Conservation (phyloP, 1,140 invertebrate species). For the Lethocerus indicus region DNA sequence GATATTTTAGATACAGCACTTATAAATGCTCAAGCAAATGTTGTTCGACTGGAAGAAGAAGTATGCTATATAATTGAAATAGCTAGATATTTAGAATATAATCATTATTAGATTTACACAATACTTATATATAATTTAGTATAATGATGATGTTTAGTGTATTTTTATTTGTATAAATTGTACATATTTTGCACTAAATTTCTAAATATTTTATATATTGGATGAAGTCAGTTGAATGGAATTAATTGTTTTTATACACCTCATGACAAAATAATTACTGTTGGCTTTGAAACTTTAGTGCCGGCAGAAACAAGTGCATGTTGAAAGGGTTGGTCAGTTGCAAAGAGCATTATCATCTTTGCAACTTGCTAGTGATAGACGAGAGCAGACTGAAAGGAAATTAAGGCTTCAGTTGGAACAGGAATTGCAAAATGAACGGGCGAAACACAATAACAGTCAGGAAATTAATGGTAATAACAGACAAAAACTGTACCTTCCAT, state of each 20-base stretch:
- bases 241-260: too few species aligned
- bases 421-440: conserved; percentile 51
- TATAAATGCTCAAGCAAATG: conserved; percentile 77
- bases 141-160: not conserved
- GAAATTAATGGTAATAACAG: conserved; percentile 15
- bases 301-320: conserved; percentile 70
- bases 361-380: conserved; percentile 63
- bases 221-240: too few species aligned
- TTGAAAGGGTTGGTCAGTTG: conserved; percentile 65
- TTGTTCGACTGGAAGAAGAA: conserved; percentile 77
- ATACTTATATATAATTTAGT: not conserved
- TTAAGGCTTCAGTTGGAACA: conserved; percentile 60
- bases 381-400: conserved; percentile 69
- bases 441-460: conserved; percentile 18
- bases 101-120: not conserved
- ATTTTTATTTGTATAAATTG: too few species aligned
- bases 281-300: too few species aligned
- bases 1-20: conserved; percentile 83
- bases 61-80: conserved; percentile 30
- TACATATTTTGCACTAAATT: too few species aligned
- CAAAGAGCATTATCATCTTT: conserved; percentile 68
- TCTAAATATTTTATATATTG: too few species aligned
- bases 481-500: too few species aligned
- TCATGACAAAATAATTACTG: too few species aligned
- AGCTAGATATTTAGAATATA: too few species aligned